A percentile compares a stretch with the other conserved stretches of the same genome.
Conservation (phyloP, 30 jellyfish, hydroid and myxozoan genomes). For the Phacellophora camtschatica region DNA sequence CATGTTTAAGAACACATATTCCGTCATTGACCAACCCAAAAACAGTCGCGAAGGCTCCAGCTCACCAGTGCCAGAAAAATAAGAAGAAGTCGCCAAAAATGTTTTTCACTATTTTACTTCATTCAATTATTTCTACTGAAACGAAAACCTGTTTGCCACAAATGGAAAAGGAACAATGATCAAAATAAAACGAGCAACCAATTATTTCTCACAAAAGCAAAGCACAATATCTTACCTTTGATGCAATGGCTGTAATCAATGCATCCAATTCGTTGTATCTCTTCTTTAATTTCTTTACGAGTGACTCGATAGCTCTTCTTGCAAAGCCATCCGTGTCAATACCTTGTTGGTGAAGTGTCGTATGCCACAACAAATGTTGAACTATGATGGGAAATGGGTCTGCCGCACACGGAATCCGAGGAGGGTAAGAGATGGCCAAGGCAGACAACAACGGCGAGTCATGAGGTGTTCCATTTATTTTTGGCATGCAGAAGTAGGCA, state of each 20-base stretch:
- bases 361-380: slow-evolving; percentile 89
- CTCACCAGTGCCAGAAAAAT: no score
- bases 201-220: not conserved
- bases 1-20: no score
- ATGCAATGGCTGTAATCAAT: slow-evolving; percentile 81
- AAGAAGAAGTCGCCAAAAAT: no score
- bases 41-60: no score
- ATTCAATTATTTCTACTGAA: no score
- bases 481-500: slow-evolving; percentile 59
- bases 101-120: no score
- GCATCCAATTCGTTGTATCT: slow-evolving; percentile 96
- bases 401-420: slow-evolving; percentile 98
- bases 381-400: slow-evolving; percentile 97
- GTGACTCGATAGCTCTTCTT: slow-evolving; percentile 94
- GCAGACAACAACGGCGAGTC: slow-evolving; percentile 79
- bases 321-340: slow-evolving; percentile 81
- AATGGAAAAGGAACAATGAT: no score
- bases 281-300: slow-evolving; percentile 90
- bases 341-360: slow-evolving; percentile 77
- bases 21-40: no score
- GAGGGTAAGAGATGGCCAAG: slow-evolving; percentile 79
- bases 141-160: no score
- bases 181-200: not conserved
- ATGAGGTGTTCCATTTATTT: slow-evolving; percentile 71
- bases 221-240: slow-evolving; percentile 28